Evolutionary conservation across 2,888 invertebrate genomes (phyloP).

Genomic region (Lycia hirtaria): DNA sequence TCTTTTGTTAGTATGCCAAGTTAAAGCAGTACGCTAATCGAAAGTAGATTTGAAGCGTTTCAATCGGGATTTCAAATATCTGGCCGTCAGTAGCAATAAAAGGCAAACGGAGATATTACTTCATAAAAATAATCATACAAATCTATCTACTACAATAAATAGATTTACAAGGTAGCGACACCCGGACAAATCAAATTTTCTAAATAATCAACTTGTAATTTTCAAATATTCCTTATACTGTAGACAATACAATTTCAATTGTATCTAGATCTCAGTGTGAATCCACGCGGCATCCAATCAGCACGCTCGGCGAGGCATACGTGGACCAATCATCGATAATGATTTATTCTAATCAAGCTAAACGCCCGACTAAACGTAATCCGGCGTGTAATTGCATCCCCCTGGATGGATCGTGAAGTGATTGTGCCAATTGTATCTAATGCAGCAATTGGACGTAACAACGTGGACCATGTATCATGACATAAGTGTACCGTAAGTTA

Average conservation of each 20-base stretch:
- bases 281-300: conserved; percentile 30
- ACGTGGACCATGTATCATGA: background rate
- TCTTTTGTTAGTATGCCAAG: too few species aligned
- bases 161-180: too few species aligned
- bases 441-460: conserved; percentile 16
- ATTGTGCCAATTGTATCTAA: conserved; percentile 42
- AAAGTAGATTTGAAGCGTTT: too few species aligned
- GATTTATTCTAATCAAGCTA: conserved; percentile 44
- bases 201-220: background rate
- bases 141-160: too few species aligned
- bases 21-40: too few species aligned
- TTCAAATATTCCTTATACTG: background rate
- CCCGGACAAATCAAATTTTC: background rate
- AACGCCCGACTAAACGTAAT: conserved; percentile 41
- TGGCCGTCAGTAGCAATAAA: too few species aligned
- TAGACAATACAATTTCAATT: conserved; percentile 3
- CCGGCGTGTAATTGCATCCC: conserved; percentile 42
- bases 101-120: too few species aligned
- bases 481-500: background rate
- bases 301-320: conserved; percentile 22
- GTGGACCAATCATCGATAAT: conserved; percentile 38
- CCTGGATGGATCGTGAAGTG: conserved; percentile 39
- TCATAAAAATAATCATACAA: too few species aligned
- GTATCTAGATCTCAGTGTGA: conserved; percentile 10
- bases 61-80: too few species aligned